Evolutionary conservation across 1,140 invertebrate species (phyloP).

Genomic region (Anastatus disparis): DNA sequence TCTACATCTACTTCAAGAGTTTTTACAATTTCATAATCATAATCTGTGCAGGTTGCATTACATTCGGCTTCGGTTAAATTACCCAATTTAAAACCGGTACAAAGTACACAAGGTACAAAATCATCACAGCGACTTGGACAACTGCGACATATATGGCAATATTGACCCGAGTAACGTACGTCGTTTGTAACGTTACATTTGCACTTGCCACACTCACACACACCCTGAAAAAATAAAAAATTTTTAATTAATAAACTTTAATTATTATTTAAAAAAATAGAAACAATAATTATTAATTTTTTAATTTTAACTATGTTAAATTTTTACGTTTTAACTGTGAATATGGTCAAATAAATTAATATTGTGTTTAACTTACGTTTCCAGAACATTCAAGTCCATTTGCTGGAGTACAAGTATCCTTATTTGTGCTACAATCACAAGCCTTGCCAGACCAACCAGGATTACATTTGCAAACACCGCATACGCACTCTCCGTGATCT

Average conservation of each 20-base stretch:
- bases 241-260: not conserved
- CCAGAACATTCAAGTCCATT: constrained; percentile 74
- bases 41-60: constrained; percentile 70
- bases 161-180: constrained; percentile 82
- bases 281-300: not conserved
- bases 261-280: too few species aligned
- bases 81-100: constrained; percentile 86
- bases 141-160: constrained; percentile 94
- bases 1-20: constrained; percentile 75
- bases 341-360: too few species aligned
- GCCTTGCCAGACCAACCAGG: constrained; percentile 82
- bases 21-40: constrained; percentile 71
- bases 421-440: constrained; percentile 83
- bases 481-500: constrained; percentile 80
- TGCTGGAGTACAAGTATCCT: constrained; percentile 73
- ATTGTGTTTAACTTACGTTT: constrained; percentile 69
- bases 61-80: constrained; percentile 72
- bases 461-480: constrained; percentile 81
- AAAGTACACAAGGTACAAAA: constrained; percentile 92
- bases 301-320: not conserved
- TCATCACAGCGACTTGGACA: constrained; percentile 89
- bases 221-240: constrained; percentile 69
- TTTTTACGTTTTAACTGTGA: too few species aligned
- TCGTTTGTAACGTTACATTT: constrained; percentile 76
- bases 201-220: constrained; percentile 90